Evolutionary conservation across 2,888 invertebrate genomes (phyloP).

Genomic region (Agrotis puta): DNA sequence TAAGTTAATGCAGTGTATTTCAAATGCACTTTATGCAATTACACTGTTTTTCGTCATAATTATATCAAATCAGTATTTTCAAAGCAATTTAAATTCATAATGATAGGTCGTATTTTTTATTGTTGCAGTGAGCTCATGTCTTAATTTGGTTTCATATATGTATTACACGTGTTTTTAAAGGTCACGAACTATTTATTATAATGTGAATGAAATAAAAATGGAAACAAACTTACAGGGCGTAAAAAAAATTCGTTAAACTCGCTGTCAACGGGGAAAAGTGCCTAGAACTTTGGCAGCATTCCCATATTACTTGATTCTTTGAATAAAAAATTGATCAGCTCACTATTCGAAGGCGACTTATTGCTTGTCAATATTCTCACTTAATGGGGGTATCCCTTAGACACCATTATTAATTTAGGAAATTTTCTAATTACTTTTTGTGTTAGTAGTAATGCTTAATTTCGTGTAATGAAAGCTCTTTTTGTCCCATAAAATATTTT

Average conservation of each 20-base stretch:
- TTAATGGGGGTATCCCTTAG: too few relatives aligned
- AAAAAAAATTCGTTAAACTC: too few relatives aligned
- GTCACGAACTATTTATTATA: background rate
- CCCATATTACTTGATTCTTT: too few relatives aligned
- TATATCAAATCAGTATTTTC: slow-evolving; percentile 25
- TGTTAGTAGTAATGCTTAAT: too few relatives aligned
- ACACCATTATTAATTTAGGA: background rate
- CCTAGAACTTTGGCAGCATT: too few relatives aligned
- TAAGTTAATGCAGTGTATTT: slow-evolving; percentile 56
- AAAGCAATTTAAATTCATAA: slow-evolving; percentile 13
- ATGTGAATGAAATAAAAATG: background rate
- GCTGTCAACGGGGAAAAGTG: too few relatives aligned
- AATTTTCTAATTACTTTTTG: too few relatives aligned
- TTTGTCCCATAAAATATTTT: background rate
- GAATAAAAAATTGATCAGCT: too few relatives aligned
- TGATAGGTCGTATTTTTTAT: slow-evolving; percentile 19
- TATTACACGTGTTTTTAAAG: background rate
- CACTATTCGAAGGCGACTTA: too few relatives aligned
- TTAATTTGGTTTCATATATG: slow-evolving; percentile 22
- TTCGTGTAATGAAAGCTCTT: background rate
- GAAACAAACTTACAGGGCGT: too few relatives aligned
- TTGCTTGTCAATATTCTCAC: too few relatives aligned
- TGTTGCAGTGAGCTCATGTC: slow-evolving; percentile 20
- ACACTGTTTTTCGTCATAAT: slow-evolving; percentile 35
- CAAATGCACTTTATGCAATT: slow-evolving; percentile 55